Base-by-base conservation (phyloP, 2,113 vertebrate species). In the Copsychus sechellarum region DNA sequence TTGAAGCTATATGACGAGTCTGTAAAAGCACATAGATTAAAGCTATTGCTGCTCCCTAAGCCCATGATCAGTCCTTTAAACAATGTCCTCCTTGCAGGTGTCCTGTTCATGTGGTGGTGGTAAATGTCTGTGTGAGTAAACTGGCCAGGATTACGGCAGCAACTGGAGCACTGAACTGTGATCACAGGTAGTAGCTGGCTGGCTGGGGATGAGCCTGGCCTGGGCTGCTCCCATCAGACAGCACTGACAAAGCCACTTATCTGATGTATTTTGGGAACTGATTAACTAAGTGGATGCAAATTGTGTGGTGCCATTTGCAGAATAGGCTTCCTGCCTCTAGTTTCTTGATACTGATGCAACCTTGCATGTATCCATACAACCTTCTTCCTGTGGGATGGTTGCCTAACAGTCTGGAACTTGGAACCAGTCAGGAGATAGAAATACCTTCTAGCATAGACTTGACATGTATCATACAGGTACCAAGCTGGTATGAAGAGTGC, bases 1-100 rank as follows among this genome's bases (percentile, higher is more conserved):
- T 77, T 62, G 81, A 90, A 90, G 62, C 50, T 51, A 12, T 15
- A 11, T 21, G 47, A 42, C 42, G 54, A 54, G 21, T 38, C 70
- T 80, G 25, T 83, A 50, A 80, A 77, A 82, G 74, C 48, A 45
- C 14, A 14, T 24, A 70, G 60, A 90, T 77, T 70, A 86, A 86
- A 90, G 80, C 47, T 36, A 11, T 24, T 12, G 8, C 45, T 86
- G 71, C 56, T 73, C 38, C 51, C 81, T 28, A 66, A 86, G 14
- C 25, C 67, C 29, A 11, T 20, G 33, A 80, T 90, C 51, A 92
- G 58, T 57, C 54, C 62, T 67, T 80, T 28, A 61, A 87, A 85
- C 26, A 25, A 36, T 73, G 14, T 1, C 13, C 12, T 79, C 25
- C 62, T 86, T 16, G 34, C 53, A 61, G 65, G 54, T 23, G 8